Conservation (phyloP, 2,888 invertebrate species). For the Leptodirus hochenwartii region DNA sequence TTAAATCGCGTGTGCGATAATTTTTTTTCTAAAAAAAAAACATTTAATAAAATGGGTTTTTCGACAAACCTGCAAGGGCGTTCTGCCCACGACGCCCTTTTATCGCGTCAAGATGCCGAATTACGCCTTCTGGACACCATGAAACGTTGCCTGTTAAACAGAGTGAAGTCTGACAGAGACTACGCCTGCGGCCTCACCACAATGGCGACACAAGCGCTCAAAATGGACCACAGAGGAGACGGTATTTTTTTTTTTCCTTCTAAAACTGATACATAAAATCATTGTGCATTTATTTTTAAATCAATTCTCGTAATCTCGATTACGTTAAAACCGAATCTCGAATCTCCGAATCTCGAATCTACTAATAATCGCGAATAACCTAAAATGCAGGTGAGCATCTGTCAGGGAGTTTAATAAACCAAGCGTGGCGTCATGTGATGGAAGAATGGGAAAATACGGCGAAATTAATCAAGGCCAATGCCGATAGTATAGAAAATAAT, state of each 20-base stretch:
- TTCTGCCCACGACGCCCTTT: slow-evolving; percentile 77
- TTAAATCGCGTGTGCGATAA: too few species aligned
- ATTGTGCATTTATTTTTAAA: too few species aligned
- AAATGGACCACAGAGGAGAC: slow-evolving; percentile 64
- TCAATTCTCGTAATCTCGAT: too few species aligned
- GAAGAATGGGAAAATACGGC: slow-evolving; percentile 79
- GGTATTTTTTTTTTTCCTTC: too few species aligned
- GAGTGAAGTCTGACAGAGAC: slow-evolving; percentile 83
- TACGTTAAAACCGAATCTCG: too few species aligned
- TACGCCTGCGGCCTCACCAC: slow-evolving; percentile 70
- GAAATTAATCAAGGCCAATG: slow-evolving; percentile 63
- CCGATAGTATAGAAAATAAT: slow-evolving; percentile 66
- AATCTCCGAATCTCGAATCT: too few species aligned
- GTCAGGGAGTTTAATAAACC: slow-evolving; percentile 47
- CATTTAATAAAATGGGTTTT: slow-evolving; percentile 67
- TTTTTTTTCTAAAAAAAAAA: too few species aligned
- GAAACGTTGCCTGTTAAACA: slow-evolving; percentile 67
- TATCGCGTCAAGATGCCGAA: slow-evolving; percentile 83
- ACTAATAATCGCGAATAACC: too few species aligned
- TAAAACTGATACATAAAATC: too few species aligned
- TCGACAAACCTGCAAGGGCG: slow-evolving; percentile 74
- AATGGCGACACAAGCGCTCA: slow-evolving; percentile 67
- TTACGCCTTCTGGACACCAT: slow-evolving; percentile 81
- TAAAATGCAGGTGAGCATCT: too few species aligned
- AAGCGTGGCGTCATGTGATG: slow-evolving; percentile 70